phyloP scores from a whole-genome alignment of 2,888 invertebrate genomes.

The Campaea margaritaria region DNA sequence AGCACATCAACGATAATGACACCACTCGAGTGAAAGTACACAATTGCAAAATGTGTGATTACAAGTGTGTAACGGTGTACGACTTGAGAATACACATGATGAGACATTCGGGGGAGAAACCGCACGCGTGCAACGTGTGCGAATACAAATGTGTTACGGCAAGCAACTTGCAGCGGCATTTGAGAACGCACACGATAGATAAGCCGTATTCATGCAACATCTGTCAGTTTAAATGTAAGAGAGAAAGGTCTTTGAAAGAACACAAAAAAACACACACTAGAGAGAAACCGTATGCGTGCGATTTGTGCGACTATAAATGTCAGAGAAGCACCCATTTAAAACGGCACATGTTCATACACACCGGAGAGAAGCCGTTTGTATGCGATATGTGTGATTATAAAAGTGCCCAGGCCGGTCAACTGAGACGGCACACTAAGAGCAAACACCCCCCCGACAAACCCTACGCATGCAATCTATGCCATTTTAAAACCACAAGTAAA shows the following conservation, averaged over 20 bases:
- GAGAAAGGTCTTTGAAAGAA: background rate
- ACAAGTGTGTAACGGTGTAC: background rate
- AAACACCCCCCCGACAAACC: background rate
- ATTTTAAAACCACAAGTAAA: background rate
- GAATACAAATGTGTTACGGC: background rate
- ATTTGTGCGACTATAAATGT: background rate
- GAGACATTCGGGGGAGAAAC: background rate
- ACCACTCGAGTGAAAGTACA: background rate
- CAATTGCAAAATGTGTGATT: background rate
- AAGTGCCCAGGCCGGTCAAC: background rate
- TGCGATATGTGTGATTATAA: background rate
- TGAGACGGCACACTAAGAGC: background rate
- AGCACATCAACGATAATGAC: too few relatives aligned
- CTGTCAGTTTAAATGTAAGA: background rate
- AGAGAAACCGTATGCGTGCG: background rate
- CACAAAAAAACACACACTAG: background rate
- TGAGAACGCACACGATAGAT: background rate
- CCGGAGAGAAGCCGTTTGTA: background rate
- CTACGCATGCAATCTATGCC: background rate
- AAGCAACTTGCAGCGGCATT: too few relatives aligned
- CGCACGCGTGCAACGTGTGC: background rate
- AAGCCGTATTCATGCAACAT: background rate
- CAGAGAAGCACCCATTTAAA: background rate
- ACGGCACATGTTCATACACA: background rate
- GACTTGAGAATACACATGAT: background rate